Conservation (phyloP, 2,113 vertebrate genomes). For the Asarcornis scutulata region DNA sequence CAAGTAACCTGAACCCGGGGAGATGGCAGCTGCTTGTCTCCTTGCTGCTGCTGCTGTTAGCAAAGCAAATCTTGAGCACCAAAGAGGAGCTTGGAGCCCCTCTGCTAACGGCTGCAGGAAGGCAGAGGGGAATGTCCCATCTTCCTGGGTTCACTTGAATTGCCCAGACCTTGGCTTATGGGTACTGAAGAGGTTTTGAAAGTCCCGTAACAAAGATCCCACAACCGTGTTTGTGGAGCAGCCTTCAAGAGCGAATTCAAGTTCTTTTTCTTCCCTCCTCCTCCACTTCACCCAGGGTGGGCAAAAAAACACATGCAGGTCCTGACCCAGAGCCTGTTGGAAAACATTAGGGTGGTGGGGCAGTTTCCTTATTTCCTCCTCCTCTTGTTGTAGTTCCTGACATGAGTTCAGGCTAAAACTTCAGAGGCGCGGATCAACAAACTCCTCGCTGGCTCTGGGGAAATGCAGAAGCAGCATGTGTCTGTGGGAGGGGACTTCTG, state of each 20-base stretch:
- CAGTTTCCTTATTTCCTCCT: neutral
- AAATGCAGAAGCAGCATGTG: neutral
- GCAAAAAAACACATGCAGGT: neutral
- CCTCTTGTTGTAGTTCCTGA: neutral
- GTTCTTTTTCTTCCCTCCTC: neutral
- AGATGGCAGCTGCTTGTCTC: neutral
- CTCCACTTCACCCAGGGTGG: neutral
- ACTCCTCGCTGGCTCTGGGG: neutral
- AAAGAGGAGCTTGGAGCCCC: neutral
- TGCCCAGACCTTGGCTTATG: neutral
- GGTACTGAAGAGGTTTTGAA: neutral
- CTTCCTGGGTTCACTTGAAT: neutral
- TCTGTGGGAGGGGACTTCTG: neutral
- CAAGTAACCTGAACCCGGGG: neutral
- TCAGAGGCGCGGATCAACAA: neutral
- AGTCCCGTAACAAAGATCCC: neutral
- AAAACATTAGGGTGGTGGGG: neutral
- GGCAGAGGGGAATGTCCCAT: neutral
- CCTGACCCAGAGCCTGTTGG: neutral
- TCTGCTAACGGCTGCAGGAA: neutral
- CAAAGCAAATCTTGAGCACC: neutral
- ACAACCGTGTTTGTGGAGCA: neutral
- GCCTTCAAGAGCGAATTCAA: neutral
- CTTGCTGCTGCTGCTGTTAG: neutral
- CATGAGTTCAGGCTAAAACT: neutral